Percentiles rank a stretch among this genome's conserved stretches.
Evolutionary conservation across 2,113 vertebrate genomes (phyloP).

Genomic region (Pithys albifrons): DNA sequence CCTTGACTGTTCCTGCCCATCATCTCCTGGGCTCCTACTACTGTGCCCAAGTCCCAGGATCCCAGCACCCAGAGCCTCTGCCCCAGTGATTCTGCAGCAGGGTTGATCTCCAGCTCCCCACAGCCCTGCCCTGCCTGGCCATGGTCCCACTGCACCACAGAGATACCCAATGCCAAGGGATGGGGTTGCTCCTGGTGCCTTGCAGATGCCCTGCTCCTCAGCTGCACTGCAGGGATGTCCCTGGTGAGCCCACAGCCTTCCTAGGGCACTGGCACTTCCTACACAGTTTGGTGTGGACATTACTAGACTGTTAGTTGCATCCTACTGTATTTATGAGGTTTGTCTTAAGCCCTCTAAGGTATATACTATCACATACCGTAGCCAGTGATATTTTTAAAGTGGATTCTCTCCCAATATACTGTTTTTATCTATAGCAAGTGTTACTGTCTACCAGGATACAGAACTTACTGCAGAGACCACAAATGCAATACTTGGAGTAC

Average conservation of each 20-base stretch:
- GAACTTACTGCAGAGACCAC: neutral
- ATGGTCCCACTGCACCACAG: rapidly evolving
- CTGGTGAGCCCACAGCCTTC: neutral
- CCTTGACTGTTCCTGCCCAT: neutral
- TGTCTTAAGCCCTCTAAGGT: neutral
- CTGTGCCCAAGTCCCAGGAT: neutral
- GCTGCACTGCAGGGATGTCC: neutral
- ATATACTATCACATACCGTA: neutral
- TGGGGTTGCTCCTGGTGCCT: neutral
- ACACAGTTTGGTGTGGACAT: neutral
- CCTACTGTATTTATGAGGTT: neutral
- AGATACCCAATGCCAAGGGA: neutral
- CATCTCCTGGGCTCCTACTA: neutral
- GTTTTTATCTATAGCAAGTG: neutral
- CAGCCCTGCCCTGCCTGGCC: neutral
- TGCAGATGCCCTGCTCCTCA: neutral
- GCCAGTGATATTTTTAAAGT: neutral
- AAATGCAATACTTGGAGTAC: neutral
- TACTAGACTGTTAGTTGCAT: neutral
- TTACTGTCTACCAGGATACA: neutral
- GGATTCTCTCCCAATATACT: neutral
- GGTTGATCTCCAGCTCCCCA: neutral
- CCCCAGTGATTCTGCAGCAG: neutral
- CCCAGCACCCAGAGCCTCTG: neutral
- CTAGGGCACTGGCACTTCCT: neutral